Evolutionary conservation across 2,888 invertebrate genomes (phyloP), one percentile per base, ranked within the genome.

Genomic region (Lobophora halterata): DNA sequence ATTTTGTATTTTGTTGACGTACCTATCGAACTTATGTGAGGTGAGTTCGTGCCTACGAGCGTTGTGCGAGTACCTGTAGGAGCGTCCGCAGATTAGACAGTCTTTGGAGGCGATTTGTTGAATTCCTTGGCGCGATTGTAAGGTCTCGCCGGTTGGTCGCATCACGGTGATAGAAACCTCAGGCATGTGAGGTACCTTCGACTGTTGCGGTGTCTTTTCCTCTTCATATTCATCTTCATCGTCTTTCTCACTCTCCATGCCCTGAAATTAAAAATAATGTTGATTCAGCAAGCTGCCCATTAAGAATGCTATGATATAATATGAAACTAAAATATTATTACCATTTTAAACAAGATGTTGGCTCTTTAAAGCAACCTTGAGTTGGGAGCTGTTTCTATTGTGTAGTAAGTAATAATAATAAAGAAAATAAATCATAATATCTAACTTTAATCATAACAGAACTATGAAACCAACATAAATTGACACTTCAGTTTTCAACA

Each of bases 41-140:
- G 79, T 80, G 20, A 88, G 79, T 49, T 88, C 88, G 45, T 88
- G 88, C 11, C 88, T 71, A 25, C 88, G 66, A 2, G 88, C 88
- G 46, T 88, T 88, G 55, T 88, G 88, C 0, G 88, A 88, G 58
- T 88, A 88, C 48, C 88, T 71, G 55, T 88, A 88, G 4, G 81
- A 71, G 12, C 88, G 79, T 3, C 83, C 79, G 44, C 88, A 88
- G 5, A 88, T 81, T 5, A 88, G 79, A 39, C 88, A 88, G 50
- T 88, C 78, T 52, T 88, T 88, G 20, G 87, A 87, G 1, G 88
- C 88, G 1, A 88, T 69, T 49, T 88, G 85, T 41, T 87, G 86
- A 23, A 88, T 85, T 28, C 87, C 86, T 61, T 88, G 85, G 1
- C 82, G 72, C 0, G 87, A 68, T 16, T 79, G 82, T 5, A 86